Percentiles rank a stretch among this genome's conserved stretches.
Conservation (phyloP, 2,797 vertebrate genomes). For the Scleropages formosus region DNA sequence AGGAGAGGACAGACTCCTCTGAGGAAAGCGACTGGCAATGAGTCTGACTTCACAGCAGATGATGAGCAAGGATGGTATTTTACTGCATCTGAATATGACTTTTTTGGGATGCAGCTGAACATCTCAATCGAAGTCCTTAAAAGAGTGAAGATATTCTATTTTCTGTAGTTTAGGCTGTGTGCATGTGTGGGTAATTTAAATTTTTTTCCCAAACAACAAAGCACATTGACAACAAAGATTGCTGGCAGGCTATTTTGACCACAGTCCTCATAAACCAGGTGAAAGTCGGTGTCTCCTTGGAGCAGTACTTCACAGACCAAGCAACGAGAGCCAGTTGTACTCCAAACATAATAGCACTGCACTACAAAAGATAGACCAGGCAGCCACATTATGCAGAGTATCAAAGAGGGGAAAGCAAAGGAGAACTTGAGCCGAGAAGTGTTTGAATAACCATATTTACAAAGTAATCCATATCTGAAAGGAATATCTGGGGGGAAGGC, state of each 20-base stretch:
- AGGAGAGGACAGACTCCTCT: neutral
- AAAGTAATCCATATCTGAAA: neutral
- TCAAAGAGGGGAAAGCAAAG: conserved; percentile 6
- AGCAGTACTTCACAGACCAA: neutral
- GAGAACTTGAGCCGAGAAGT: neutral
- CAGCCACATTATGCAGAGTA: neutral
- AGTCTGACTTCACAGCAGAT: neutral
- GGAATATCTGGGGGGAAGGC: neutral
- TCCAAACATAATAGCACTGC: neutral
- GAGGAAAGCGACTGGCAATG: neutral
- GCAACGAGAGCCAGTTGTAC: neutral
- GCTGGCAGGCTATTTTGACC: no score
- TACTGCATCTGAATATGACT: neutral
- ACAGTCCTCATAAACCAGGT: no score
- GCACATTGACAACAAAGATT: no score
- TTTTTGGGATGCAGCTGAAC: neutral
- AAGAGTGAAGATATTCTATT: neutral
- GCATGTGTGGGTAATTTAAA: no score
- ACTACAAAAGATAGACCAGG: neutral
- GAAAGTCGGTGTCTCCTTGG: neutral
- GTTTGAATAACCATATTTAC: neutral
- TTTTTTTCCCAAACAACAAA: no score
- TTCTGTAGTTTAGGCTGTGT: neutral
- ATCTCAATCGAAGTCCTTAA: neutral
- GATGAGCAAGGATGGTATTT: neutral